Percentiles rank a stretch among this genome's conserved stretches.
Evolutionary conservation across 2,113 vertebrate species (phyloP).

Genomic region (Manacus vitellinus): DNA sequence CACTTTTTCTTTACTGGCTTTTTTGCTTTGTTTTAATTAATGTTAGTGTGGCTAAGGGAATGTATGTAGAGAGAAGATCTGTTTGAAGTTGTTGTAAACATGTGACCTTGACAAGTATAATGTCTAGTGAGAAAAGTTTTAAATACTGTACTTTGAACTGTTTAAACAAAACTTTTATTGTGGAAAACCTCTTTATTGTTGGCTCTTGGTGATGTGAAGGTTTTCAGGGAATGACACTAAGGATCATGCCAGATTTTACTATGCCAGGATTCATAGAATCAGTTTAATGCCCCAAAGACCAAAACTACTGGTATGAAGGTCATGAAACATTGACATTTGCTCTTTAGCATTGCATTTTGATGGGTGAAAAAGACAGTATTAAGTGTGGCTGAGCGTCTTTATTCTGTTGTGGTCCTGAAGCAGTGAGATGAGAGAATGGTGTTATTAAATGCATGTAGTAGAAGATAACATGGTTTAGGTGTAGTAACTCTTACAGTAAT

Average conservation of each 20-base stretch:
- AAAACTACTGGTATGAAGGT: neutral
- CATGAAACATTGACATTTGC: neutral
- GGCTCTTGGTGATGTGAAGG: neutral
- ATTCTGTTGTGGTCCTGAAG: neutral
- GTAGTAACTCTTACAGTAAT: neutral
- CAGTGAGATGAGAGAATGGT: neutral
- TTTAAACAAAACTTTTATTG: neutral
- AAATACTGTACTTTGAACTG: neutral
- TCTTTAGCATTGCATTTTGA: neutral
- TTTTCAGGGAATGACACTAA: neutral
- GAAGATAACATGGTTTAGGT: neutral
- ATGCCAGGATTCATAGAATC: neutral
- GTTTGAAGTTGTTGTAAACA: neutral
- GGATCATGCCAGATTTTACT: neutral
- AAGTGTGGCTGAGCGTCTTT: neutral
- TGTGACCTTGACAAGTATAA: neutral
- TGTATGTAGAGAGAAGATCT: neutral
- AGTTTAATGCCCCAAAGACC: neutral
- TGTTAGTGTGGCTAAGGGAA: neutral
- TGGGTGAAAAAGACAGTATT: neutral
- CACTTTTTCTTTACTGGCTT: fast-evolving
- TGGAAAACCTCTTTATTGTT: neutral
- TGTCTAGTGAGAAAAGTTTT: neutral
- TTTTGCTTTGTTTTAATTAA: neutral
- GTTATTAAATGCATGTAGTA: neutral